Evolutionary conservation across 2,888 invertebrate genomes (phyloP).

Genomic region (Colletes collaris): DNA sequence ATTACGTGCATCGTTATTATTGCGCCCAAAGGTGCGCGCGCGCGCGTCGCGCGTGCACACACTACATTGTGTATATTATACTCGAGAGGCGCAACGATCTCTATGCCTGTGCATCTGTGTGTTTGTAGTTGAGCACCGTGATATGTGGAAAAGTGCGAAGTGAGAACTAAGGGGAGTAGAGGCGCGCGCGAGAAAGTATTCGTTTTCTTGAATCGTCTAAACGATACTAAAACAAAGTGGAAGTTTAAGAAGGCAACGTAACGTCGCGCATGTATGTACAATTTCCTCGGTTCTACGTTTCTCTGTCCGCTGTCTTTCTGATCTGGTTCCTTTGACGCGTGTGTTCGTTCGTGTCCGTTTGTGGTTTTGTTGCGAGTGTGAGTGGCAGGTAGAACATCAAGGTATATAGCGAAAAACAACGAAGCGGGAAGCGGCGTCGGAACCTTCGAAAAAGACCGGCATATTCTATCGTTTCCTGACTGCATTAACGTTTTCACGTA

Average conservation of each 20-base stretch:
- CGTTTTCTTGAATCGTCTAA: constrained; percentile 14
- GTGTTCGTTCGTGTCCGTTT: constrained; percentile 32
- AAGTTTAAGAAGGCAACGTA: constrained; percentile 12
- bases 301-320: constrained; percentile 11
- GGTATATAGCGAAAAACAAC: constrained; percentile 49
- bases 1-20: constrained; percentile 65
- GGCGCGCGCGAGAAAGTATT: constrained; percentile 29
- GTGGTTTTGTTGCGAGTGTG: constrained; percentile 56
- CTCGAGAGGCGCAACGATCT: constrained; percentile 62
- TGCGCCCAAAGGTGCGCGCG: constrained; percentile 61
- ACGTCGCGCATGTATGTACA: constrained; percentile 9
- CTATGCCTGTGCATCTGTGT: constrained; percentile 36
- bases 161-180: constrained; percentile 38
- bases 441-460: constrained; percentile 47
- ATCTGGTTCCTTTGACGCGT: constrained; percentile 19
- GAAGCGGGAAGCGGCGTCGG: constrained; percentile 63
- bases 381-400: constrained; percentile 63
- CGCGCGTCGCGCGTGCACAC: constrained; percentile 55
- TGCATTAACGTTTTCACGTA: constrained; percentile 30
- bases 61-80: constrained; percentile 37
- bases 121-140: constrained; percentile 44
- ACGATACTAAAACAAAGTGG: constrained; percentile 28
- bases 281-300: constrained; percentile 16
- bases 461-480: constrained; percentile 26
- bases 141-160: constrained; percentile 60